These are phyloP conservation scores for Serranochromis macrocephalus DNA, from an alignment of 2,113 vertebrate species.

Conservation along the genomic window DNA sequence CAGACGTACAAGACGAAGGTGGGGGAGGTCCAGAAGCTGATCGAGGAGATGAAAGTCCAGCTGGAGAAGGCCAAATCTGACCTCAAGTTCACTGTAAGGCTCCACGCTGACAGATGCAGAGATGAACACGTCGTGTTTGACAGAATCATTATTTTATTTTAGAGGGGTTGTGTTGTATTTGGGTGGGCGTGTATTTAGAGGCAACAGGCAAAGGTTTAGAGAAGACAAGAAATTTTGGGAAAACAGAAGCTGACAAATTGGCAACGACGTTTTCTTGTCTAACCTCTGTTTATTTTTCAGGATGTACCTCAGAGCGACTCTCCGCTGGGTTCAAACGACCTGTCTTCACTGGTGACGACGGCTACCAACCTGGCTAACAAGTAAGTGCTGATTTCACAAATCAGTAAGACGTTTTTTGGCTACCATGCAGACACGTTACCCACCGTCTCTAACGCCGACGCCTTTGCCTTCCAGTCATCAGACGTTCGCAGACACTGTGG, in stretches of 20 bases:
- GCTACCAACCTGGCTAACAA: slow-evolving; percentile 75
- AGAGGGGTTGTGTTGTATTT: neutral
- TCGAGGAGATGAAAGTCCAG: slow-evolving; percentile 63
- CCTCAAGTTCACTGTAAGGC: slow-evolving; percentile 68
- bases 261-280: neutral
- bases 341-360: slow-evolving; percentile 72
- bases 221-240: neutral
- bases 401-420: neutral
- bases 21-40: slow-evolving; percentile 56
- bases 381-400: slow-evolving; percentile 61
- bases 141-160: neutral
- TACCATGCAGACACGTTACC: neutral
- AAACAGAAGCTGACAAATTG: neutral
- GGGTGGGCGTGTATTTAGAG: neutral
- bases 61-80: slow-evolving; percentile 59
- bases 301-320: slow-evolving; percentile 62
- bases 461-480: slow-evolving; percentile 68
- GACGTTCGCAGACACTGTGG: slow-evolving; percentile 55
- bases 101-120: neutral
- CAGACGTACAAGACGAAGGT: slow-evolving; percentile 61
- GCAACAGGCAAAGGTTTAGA: neutral
- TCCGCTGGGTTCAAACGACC: slow-evolving; percentile 25
- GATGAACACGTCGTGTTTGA: neutral
- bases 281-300: slow-evolving; percentile 33
- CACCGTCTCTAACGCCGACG: neutral